Percentiles rank a stretch among this genome's conserved stretches.
Evolutionary conservation across 2,797 vertebrate species (phyloP).

Genomic region (Perodicticus potto): DNA sequence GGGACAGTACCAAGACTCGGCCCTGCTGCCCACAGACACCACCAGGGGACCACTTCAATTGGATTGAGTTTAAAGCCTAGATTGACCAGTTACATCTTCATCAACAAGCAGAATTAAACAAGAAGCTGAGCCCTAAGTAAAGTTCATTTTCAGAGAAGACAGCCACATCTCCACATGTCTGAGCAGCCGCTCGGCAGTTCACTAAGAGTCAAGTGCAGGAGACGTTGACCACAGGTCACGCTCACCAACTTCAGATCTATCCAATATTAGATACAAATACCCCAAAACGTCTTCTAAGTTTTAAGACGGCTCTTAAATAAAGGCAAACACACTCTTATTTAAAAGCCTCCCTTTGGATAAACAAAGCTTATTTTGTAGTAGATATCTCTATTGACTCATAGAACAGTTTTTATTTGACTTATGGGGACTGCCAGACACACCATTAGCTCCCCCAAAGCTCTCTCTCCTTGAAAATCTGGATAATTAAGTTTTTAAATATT

Average conservation of each 20-base stretch:
- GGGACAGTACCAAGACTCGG: background rate
- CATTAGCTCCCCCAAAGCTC: background rate
- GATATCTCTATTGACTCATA: background rate
- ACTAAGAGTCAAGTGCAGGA: background rate
- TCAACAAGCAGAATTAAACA: background rate
- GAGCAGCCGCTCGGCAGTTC: background rate
- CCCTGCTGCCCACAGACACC: background rate
- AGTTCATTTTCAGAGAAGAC: background rate
- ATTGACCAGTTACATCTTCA: background rate
- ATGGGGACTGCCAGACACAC: rapidly evolving
- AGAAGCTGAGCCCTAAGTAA: background rate
- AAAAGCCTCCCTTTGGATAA: background rate
- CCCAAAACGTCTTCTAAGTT: background rate
- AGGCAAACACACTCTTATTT: background rate
- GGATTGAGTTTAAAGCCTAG: background rate
- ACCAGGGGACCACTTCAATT: background rate
- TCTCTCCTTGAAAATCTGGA: background rate
- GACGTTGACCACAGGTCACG: background rate
- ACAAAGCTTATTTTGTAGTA: background rate
- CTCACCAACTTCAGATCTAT: background rate
- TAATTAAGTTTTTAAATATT: background rate
- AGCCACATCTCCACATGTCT: background rate
- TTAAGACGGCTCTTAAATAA: background rate
- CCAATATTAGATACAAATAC: background rate
- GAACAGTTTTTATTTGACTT: background rate